Conservation (phyloP, 2,888 invertebrate genomes). For the Dione juno region DNA sequence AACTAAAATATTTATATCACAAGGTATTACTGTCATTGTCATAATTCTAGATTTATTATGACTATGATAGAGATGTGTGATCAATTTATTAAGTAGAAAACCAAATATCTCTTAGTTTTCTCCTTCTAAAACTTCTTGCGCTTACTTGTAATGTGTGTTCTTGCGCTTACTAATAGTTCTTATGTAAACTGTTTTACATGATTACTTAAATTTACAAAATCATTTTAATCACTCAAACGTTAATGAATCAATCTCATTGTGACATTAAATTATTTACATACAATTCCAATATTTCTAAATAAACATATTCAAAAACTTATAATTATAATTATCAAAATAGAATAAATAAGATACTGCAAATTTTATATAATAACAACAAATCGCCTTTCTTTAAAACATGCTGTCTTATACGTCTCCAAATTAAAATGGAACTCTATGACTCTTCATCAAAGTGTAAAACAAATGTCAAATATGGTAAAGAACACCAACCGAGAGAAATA, state of each 20-base stretch:
- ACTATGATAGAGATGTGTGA: not conserved
- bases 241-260: conserved; percentile 30
- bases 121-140: not conserved
- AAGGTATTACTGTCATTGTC: conserved; percentile 15
- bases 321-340: conserved; percentile 3
- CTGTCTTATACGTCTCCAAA: not conserved
- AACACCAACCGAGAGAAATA: not conserved
- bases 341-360: conserved; percentile 22
- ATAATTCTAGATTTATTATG: not conserved
- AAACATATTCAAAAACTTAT: conserved; percentile 42
- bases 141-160: not conserved
- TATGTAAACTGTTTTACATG: not conserved
- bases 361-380: conserved; percentile 20
- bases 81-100: not conserved
- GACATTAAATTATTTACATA: conserved; percentile 30
- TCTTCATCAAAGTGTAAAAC: not conserved
- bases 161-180: not conserved
- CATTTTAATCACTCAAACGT: not conserved
- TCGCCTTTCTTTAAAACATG: not conserved
- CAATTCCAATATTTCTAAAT: conserved; percentile 39
- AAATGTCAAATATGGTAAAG: not conserved
- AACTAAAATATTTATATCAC: conserved; percentile 26
- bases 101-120: not conserved
- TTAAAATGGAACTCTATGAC: not conserved
- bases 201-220: conserved; percentile 3